These are phyloP conservation scores for Larimichthys polyactis DNA, from an alignment of 2,113 vertebrate genomes.

Conservation along the genomic window DNA sequence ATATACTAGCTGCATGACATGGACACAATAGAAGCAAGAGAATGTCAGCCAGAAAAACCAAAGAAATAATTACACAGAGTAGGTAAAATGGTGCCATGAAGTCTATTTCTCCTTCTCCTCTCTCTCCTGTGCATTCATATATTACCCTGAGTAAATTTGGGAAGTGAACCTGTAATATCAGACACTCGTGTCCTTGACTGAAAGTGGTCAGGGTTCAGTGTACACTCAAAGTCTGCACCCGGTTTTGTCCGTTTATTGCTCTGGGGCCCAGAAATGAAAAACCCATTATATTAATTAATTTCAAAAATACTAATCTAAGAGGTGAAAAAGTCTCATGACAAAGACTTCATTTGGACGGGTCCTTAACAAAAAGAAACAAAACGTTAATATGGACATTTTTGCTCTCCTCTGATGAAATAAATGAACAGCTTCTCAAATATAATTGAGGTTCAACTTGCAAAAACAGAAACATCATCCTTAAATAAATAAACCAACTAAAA, in stretches of 20 bases:
- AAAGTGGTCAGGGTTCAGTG: not conserved
- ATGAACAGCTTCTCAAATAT: not conserved
- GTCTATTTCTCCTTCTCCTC: not conserved
- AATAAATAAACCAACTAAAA: too few species aligned
- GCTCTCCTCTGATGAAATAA: not conserved
- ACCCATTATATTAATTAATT: not conserved
- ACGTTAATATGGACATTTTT: not conserved
- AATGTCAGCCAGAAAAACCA: slow-evolving; percentile 1
- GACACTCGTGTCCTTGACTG: not conserved
- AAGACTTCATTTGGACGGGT: not conserved
- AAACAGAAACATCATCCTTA: too few species aligned
- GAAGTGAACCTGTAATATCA: slow-evolving; percentile 12
- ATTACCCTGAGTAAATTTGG: not conserved
- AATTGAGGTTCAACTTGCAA: not conserved
- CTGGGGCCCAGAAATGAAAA: not conserved
- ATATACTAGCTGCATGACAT: slow-evolving; percentile 5
- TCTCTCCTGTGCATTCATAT: not conserved
- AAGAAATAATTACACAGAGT: slow-evolving; percentile 6
- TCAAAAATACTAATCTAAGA: not conserved
- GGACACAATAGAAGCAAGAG: slow-evolving; percentile 1
- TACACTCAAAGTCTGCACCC: not conserved
- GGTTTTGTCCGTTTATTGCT: slow-evolving; percentile 5
- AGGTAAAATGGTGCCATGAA: not conserved
- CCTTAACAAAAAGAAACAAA: not conserved
- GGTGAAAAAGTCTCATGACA: not conserved